Evolutionary conservation across 1,140 invertebrate species (phyloP).

Genomic region (Mya arenaria): DNA sequence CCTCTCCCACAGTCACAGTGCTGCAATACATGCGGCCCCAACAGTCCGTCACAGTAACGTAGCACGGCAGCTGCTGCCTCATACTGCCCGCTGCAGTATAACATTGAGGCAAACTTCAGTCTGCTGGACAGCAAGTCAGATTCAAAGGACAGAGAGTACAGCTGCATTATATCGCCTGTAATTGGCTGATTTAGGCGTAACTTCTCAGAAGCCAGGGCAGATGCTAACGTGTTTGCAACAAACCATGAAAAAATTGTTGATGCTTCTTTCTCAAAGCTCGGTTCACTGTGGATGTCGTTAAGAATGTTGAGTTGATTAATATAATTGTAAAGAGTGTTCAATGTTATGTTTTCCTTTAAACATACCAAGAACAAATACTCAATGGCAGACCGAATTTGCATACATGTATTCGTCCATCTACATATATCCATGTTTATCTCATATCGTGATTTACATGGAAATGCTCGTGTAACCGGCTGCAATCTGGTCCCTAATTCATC

Average conservation of each 20-base stretch:
- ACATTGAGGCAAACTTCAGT: neutral
- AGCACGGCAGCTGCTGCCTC: neutral
- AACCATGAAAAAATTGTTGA: no score
- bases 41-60: no score
- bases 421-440: neutral
- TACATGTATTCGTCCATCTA: neutral
- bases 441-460: neutral
- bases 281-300: no score
- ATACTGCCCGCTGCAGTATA: neutral
- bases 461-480: neutral
- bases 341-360: neutral
- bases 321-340: neutral
- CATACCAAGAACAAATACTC: neutral
- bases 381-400: neutral
- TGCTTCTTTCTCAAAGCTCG: no score
- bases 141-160: neutral
- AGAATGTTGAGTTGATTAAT: neutral
- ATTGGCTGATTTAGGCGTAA: no score
- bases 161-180: neutral
- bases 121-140: neutral
- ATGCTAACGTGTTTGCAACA: no score
- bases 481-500: neutral
- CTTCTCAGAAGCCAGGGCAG: no score
- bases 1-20: no score
- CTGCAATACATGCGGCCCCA: no score